These are phyloP conservation scores for Spisula solida DNA, from an alignment of 2,888 invertebrate genomes.

Conservation along the genomic window DNA sequence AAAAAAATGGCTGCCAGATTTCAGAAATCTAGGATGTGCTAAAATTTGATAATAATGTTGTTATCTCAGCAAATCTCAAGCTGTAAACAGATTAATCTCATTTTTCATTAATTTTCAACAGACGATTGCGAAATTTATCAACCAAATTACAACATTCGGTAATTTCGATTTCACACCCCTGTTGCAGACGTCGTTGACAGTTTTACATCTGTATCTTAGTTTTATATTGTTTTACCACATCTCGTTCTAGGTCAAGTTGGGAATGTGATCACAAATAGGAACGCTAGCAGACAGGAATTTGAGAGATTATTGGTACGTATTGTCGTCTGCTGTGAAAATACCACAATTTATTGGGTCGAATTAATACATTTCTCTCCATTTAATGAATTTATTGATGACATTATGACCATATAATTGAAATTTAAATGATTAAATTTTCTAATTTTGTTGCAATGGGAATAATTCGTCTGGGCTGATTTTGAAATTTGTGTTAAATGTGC, in stretches of 20 bases:
- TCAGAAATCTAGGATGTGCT: not conserved
- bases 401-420: not conserved
- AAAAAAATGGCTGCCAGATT: not conserved
- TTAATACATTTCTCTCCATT: not conserved
- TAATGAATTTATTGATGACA: not conserved
- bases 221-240: not conserved
- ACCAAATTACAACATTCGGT: not conserved
- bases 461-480: not conserved
- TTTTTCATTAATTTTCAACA: not conserved
- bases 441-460: not conserved
- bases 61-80: not conserved
- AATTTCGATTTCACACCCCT: not conserved
- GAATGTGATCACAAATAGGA: slow-evolving; percentile 95
- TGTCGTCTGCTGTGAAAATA: not conserved
- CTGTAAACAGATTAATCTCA: not conserved
- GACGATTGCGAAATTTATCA: not conserved
- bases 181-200: not conserved
- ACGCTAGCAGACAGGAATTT: slow-evolving; percentile 97
- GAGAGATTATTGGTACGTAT: slow-evolving; percentile 92
- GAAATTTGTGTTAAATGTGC: too few species aligned
- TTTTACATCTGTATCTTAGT: not conserved
- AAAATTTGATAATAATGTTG: not conserved
- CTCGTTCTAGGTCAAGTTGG: slow-evolving; percentile 94
- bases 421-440: not conserved
- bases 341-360: not conserved